phyloP scores from a whole-genome alignment of 1,140 invertebrate genomes.

The Philaenus spumarius region DNA sequence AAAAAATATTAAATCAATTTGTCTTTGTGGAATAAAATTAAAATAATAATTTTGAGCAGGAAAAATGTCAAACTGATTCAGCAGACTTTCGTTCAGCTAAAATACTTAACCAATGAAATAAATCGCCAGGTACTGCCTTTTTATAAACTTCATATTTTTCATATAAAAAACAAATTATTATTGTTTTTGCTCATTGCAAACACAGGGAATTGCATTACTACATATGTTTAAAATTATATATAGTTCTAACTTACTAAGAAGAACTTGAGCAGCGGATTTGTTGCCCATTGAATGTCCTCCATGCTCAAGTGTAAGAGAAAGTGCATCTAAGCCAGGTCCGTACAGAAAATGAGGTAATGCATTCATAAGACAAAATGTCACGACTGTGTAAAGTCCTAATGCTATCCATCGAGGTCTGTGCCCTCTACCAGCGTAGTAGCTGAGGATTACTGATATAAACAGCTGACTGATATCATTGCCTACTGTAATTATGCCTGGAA shows the following conservation, averaged over 20 bases:
- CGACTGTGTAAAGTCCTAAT: constrained; percentile 59
- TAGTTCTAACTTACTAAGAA: not conserved
- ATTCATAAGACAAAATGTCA: constrained; percentile 59
- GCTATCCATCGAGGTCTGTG: constrained; percentile 67
- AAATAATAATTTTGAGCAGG: too few relatives aligned
- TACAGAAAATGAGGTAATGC: constrained; percentile 67
- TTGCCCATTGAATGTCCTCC: constrained; percentile 34
- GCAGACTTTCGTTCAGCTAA: too few relatives aligned
- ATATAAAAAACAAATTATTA: too few relatives aligned
- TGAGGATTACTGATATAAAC: constrained; percentile 51
- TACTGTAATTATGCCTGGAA: constrained; percentile 57
- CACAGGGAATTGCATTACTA: too few relatives aligned
- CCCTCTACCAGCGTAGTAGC: constrained; percentile 58
- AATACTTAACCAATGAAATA: too few relatives aligned
- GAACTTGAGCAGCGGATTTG: not conserved
- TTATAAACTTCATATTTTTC: too few relatives aligned
- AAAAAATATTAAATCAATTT: too few relatives aligned
- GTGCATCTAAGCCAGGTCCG: constrained; percentile 59
- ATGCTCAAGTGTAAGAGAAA: constrained; percentile 56
- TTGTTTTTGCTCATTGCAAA: too few relatives aligned
- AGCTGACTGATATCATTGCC: constrained; percentile 59
- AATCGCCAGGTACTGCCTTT: too few relatives aligned
- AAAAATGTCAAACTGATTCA: too few relatives aligned
- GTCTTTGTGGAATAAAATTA: too few relatives aligned
- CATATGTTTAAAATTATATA: too few relatives aligned